These are phyloP conservation scores for Drosophila nigrodunni DNA, from an alignment of 1,140 invertebrate species.

Conservation along the genomic window DNA sequence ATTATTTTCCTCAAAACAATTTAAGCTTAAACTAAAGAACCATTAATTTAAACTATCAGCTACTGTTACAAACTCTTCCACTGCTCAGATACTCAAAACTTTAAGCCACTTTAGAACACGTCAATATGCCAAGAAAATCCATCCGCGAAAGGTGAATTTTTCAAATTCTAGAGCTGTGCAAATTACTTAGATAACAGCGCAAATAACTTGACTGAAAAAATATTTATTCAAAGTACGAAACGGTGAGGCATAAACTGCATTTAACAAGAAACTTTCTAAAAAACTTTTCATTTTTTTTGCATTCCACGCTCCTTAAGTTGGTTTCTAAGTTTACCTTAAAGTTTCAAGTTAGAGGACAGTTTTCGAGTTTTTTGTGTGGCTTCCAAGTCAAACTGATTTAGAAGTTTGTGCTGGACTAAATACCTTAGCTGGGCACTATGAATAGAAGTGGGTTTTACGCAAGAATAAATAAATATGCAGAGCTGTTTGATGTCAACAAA, in stretches of 20 bases:
- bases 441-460: slow-evolving; percentile 13
- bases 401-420: slow-evolving; percentile 51
- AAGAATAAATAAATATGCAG: slow-evolving; percentile 1
- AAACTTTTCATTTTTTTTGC: slow-evolving; percentile 51
- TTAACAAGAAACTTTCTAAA: slow-evolving; percentile 57
- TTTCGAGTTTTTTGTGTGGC: slow-evolving; percentile 48
- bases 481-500: background rate
- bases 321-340: slow-evolving; percentile 58
- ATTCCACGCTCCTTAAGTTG: slow-evolving; percentile 54
- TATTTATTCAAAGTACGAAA: slow-evolving; percentile 30
- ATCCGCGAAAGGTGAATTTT: slow-evolving; percentile 29
- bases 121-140: slow-evolving; percentile 29
- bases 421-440: slow-evolving; percentile 17
- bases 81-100: background rate
- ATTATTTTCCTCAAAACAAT: no score
- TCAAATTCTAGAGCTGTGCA: slow-evolving; percentile 27
- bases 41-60: no score
- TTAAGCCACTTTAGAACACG: slow-evolving; percentile 7
- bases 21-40: no score
- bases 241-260: slow-evolving; percentile 15
- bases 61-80: background rate
- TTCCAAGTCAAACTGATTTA: slow-evolving; percentile 56
- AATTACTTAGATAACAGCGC: slow-evolving; percentile 41
- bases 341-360: slow-evolving; percentile 64
- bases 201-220: slow-evolving; percentile 46